Percentiles rank a stretch among this genome's conserved stretches.
Evolutionary conservation across 2,888 invertebrate genomes (phyloP).

Genomic region (Lasioglossum zephyrum): DNA sequence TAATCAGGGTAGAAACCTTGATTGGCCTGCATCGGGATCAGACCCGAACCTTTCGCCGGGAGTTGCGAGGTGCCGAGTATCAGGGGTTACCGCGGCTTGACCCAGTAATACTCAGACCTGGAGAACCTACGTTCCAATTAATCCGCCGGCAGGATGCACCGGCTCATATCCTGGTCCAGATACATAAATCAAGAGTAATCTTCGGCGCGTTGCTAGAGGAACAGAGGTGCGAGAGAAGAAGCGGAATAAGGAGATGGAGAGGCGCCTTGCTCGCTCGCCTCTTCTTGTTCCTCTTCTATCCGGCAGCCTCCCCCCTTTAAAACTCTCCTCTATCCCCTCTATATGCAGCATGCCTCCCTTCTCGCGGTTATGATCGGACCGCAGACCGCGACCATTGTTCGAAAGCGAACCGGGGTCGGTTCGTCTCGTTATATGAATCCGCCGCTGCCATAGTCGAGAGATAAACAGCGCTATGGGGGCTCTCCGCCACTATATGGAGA

Average conservation of each 20-base stretch:
- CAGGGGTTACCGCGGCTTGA: background rate
- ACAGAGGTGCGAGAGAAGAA: slow-evolving; percentile 29
- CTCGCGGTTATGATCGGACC: slow-evolving; percentile 77
- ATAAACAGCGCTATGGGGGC: slow-evolving; percentile 77
- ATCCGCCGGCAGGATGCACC: slow-evolving; percentile 24
- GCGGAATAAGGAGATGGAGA: slow-evolving; percentile 34
- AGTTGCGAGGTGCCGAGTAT: background rate
- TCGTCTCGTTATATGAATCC: slow-evolving; percentile 79
- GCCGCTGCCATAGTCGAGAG: slow-evolving; percentile 71
- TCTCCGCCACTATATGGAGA: slow-evolving; percentile 70
- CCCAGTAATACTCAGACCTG: background rate
- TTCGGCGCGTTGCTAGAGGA: slow-evolving; percentile 57
- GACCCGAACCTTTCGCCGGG: background rate
- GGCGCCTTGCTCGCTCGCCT: slow-evolving; percentile 49
- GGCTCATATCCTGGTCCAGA: slow-evolving; percentile 24
- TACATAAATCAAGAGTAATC: slow-evolving; percentile 74
- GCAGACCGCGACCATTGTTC: slow-evolving; percentile 77
- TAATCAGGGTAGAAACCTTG: slow-evolving; percentile 3
- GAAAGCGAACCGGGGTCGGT: slow-evolving; percentile 68
- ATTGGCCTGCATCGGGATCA: background rate
- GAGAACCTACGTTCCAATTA: slow-evolving; percentile 10
- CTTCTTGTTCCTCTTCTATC: slow-evolving; percentile 53
- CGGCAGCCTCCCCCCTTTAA: slow-evolving; percentile 17
- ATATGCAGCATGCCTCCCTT: slow-evolving; percentile 26
- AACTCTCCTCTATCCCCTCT: background rate